Percentiles rank a stretch among this genome's conserved stretches.
phyloP scores from a whole-genome alignment of 1,140 invertebrate genomes.

The Tetranychus cinnabarinus region DNA sequence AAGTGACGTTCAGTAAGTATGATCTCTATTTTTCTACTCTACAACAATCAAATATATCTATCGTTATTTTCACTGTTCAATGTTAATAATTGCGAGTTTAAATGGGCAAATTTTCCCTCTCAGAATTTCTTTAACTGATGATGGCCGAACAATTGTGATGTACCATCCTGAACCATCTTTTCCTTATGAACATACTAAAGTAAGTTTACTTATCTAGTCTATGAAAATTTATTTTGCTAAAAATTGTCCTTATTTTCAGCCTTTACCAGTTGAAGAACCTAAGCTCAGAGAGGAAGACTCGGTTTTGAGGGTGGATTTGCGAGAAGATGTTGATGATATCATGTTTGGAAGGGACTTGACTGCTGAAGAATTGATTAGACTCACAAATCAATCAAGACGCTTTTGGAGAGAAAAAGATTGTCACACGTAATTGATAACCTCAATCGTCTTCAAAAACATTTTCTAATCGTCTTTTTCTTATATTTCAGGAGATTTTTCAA shows the following conservation, averaged over 20 bases:
- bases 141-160: slow-evolving; percentile 50
- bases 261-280: slow-evolving; percentile 6
- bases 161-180: slow-evolving; percentile 58
- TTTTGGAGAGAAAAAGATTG: slow-evolving; percentile 31
- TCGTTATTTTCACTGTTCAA: no score
- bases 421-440: neutral
- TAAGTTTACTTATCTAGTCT: neutral
- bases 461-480: neutral
- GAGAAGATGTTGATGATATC: slow-evolving; percentile 21
- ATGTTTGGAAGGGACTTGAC: neutral
- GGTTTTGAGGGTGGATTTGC: slow-evolving; percentile 35
- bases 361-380: slow-evolving; percentile 34
- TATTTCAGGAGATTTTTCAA: neutral
- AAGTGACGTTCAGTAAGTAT: neutral
- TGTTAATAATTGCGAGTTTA: no score
- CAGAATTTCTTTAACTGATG: slow-evolving; percentile 25
- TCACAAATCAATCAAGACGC: slow-evolving; percentile 54
- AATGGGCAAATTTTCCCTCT: no score
- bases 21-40: neutral
- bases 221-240: neutral
- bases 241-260: slow-evolving; percentile 2
- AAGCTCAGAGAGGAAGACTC: slow-evolving; percentile 18
- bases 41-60: no score
- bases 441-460: neutral
- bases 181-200: slow-evolving; percentile 54